phyloP scores from a whole-genome alignment of 2,113 vertebrate genomes.

The Notarius lentiginosus region DNA sequence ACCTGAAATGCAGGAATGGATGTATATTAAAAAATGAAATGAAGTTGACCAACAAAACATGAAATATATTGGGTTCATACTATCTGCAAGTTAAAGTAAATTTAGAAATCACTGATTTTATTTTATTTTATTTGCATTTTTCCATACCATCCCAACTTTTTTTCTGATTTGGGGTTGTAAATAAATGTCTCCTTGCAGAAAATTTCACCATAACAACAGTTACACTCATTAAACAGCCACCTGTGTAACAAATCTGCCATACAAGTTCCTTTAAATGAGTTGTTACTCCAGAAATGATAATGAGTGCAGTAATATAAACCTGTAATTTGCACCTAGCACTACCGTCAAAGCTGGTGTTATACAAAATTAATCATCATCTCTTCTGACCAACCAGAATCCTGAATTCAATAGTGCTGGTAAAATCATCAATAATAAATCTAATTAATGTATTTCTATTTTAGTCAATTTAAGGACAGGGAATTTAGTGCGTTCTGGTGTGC shows the following conservation, averaged over 20 bases:
- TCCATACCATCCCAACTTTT: too few relatives aligned
- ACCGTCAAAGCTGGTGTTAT: not conserved
- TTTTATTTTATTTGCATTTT: too few relatives aligned
- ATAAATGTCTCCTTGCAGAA: not conserved
- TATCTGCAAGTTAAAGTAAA: too few relatives aligned
- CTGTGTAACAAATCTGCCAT: not conserved
- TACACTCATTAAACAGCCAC: not conserved
- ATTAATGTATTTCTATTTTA: not conserved
- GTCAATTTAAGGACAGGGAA: not conserved
- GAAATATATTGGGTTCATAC: too few relatives aligned
- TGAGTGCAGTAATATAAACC: not conserved
- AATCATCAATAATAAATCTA: not conserved
- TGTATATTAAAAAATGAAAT: too few relatives aligned
- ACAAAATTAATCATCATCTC: not conserved
- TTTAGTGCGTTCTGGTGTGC: not conserved
- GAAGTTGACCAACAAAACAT: too few relatives aligned
- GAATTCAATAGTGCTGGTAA: not conserved
- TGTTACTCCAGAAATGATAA: not conserved
- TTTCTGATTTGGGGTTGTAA: not conserved
- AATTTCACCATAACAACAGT: not conserved
- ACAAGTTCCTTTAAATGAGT: not conserved
- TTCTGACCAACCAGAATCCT: not conserved
- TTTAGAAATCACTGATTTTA: too few relatives aligned
- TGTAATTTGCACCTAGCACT: not conserved
- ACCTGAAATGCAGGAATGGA: too few relatives aligned